A percentile compares a stretch with the other conserved stretches of the same genome.
Evolutionary conservation across 2,113 vertebrate genomes (phyloP).

Genomic region (Lophura nycthemera): DNA sequence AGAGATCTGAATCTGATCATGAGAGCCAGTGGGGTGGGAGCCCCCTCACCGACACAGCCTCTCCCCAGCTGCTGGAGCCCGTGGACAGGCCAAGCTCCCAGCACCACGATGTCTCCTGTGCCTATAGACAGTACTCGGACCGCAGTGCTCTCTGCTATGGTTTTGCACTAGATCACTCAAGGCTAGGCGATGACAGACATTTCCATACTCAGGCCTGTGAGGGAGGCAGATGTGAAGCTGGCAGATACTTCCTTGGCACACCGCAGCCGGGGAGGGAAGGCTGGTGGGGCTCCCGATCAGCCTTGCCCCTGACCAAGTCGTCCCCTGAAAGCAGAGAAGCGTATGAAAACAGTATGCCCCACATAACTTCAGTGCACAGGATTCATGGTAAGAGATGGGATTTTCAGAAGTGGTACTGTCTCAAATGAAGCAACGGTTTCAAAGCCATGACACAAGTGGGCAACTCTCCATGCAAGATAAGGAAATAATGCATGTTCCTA

Average conservation of each 20-base stretch:
- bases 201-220: conserved; percentile 89
- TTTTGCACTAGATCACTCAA: conserved; percentile 84
- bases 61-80: conserved; percentile 90
- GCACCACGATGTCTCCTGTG: conserved; percentile 85
- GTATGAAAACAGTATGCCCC: conserved; percentile 85
- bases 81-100: conserved; percentile 80
- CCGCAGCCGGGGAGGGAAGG: conserved; percentile 85
- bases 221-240: conserved; percentile 89
- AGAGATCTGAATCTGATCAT: conserved; percentile 93
- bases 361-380: conserved; percentile 87
- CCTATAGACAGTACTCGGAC: conserved; percentile 88
- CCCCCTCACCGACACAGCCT: conserved; percentile 88
- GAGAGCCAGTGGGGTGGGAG: conserved; percentile 96
- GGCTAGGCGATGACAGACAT: conserved; percentile 81
- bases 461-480: neutral
- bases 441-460: neutral
- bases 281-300: conserved; percentile 89
- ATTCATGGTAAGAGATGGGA: conserved; percentile 85
- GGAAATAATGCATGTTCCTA: neutral
- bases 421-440: neutral
- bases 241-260: conserved; percentile 91
- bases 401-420: neutral
- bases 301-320: conserved; percentile 84
- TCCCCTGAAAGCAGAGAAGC: conserved; percentile 88
- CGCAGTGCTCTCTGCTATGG: conserved; percentile 85